Evolutionary conservation across 2,888 invertebrate genomes (phyloP).

Genomic region (Ornithoptera priamus): DNA sequence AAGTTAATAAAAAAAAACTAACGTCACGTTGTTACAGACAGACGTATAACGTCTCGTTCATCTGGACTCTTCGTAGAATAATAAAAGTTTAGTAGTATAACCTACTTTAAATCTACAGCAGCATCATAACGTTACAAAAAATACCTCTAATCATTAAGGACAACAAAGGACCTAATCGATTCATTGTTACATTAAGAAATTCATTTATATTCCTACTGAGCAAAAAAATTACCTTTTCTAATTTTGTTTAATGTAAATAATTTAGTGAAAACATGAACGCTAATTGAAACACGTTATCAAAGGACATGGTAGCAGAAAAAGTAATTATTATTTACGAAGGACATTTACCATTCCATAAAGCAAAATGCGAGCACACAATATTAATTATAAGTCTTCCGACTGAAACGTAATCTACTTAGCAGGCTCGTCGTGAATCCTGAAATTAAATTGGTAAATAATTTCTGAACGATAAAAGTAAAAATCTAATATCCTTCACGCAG

Average conservation of each 20-base stretch:
- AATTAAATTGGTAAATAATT: conserved; percentile 13
- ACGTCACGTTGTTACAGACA: too few relatives aligned
- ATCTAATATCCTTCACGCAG: not conserved
- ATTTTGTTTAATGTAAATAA: not conserved
- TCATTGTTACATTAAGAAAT: too few relatives aligned
- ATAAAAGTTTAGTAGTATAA: too few relatives aligned
- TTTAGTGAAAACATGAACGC: not conserved
- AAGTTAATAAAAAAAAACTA: too few relatives aligned
- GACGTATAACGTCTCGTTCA: too few relatives aligned
- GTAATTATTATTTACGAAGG: conserved; percentile 14
- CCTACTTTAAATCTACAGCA: too few relatives aligned
- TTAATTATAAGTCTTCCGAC: conserved; percentile 24
- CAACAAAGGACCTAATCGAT: too few relatives aligned
- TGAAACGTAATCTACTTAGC: conserved; percentile 27
- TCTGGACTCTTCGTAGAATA: too few relatives aligned
- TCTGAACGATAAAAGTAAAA: not conserved
- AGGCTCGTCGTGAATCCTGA: conserved; percentile 18
- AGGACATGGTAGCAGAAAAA: not conserved
- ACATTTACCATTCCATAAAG: conserved; percentile 16
- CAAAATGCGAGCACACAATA: conserved; percentile 23
- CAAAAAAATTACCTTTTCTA: too few relatives aligned
- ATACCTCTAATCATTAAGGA: too few relatives aligned
- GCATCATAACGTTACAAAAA: too few relatives aligned
- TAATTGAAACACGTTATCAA: conserved; percentile 2
- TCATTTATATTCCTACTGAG: too few relatives aligned